Evolutionary conservation across 2,797 vertebrate species (phyloP).

Genomic region (Sphenodon punctatus): DNA sequence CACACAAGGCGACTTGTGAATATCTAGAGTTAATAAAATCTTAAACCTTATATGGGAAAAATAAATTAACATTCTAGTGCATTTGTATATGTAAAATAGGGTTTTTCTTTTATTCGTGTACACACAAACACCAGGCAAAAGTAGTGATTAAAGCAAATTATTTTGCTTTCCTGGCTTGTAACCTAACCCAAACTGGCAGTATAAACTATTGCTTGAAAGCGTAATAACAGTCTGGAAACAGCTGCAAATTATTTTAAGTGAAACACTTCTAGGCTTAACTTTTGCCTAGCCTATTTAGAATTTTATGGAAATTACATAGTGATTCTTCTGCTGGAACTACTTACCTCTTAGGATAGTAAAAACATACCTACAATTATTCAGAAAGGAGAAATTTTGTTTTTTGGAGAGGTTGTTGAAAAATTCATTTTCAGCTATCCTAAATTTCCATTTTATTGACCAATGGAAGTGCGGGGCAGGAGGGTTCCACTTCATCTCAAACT

Average conservation of each 20-base stretch:
- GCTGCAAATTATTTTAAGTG: constrained; percentile 28
- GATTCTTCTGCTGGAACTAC: not conserved
- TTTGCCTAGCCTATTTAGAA: constrained; percentile 20
- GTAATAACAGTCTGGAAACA: constrained; percentile 49
- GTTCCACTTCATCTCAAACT: not conserved
- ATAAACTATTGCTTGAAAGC: constrained; percentile 30
- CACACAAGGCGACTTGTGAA: too few species aligned
- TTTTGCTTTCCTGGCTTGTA: constrained; percentile 43
- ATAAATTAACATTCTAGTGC: not conserved
- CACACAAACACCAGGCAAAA: not conserved
- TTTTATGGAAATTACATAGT: constrained; percentile 7
- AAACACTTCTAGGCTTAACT: constrained; percentile 33
- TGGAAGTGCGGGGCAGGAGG: not conserved
- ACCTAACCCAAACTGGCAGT: constrained; percentile 18
- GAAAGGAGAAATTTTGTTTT: not conserved
- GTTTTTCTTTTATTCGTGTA: not conserved
- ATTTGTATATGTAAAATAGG: not conserved
- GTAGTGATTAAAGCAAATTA: constrained; percentile 15
- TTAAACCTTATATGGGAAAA: not conserved
- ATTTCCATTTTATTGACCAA: not conserved
- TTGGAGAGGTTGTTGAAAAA: not conserved
- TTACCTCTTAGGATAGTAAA: not conserved
- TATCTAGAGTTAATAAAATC: not conserved
- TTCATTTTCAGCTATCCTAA: not conserved
- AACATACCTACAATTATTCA: not conserved